Evolutionary conservation across 1,140 invertebrate genomes (phyloP), one percentile per base, ranked within the genome.

Genomic region (Heliothis virescens): DNA sequence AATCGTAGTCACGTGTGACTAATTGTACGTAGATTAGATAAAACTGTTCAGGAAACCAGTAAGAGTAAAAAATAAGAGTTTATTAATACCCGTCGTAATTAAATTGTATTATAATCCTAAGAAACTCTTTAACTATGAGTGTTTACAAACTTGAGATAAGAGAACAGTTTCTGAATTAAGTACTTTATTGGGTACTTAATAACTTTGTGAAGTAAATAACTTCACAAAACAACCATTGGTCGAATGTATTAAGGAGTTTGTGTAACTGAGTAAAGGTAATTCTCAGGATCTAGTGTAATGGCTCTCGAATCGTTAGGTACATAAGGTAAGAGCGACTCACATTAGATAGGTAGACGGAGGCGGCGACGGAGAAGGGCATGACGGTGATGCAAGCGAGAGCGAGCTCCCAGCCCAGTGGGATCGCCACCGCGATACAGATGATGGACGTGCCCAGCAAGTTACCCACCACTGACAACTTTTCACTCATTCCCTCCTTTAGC

Each of bases 401-500:
- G 11, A 99, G 92, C 88, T 98, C 96, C 98, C 98, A 99, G 57
- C 97, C 97, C 79, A 96, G 96, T 5, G 96, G 94, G 79, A 98
- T 96, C 2, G 97, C 96, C 50, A 97, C 96, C 15, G 96, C 92
- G 10, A 98, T 88, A 60, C 96, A 97, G 7, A 97, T 95, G 0
- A 97, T 75, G 79, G 97, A 97, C 1, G 96, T 97, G 1, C 96
- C 95, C 11, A 96, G 83, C 52, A 97, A 96, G 86, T 97, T 97
- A 0, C 97, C 85, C 78, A 98, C 97, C 79, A 97, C 96, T 0
- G 96, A 96, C 11, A 98, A 94, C 94, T 99, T 99, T 86, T 98
- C 98, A 0, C 98, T 98, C 63, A 99, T 97, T 3, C 98, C 98
- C 85, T 98, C 98, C 84, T 98, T 97, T 50, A 99, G 95, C 91